Conservation (phyloP, 2,888 invertebrate species). For the Lagria hirta region DNA sequence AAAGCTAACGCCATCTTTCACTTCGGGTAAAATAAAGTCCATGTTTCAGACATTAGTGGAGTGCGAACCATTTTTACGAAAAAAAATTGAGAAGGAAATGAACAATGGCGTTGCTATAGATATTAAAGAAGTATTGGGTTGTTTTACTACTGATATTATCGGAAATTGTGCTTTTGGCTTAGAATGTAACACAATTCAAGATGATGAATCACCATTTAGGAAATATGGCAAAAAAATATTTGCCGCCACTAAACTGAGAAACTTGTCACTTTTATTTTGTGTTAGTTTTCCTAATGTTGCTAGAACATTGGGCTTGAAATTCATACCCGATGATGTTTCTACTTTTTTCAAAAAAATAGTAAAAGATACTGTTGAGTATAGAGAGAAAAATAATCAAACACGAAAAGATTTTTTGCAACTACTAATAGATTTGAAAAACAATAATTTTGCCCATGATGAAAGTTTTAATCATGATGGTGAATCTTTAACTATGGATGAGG, state of each 20-base stretch:
- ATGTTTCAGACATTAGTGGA: conserved; percentile 4
- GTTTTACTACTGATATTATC: conserved; percentile 61
- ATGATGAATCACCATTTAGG: conserved; percentile 54
- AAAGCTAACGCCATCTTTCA: conserved; percentile 64
- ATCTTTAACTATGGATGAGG: conserved; percentile 25
- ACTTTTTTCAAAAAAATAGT: conserved; percentile 47
- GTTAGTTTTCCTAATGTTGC: conserved; percentile 15
- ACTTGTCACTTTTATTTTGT: conserved; percentile 5
- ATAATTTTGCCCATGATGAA: conserved; percentile 1
- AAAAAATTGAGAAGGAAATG: conserved; percentile 2
- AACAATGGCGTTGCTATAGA: conserved; percentile 21
- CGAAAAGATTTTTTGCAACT: conserved; percentile 60
- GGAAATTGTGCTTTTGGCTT: conserved; percentile 61
- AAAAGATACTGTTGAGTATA: conserved; percentile 51
- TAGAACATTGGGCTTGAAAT: conserved; percentile 26
- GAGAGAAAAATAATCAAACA: conserved; percentile 52
- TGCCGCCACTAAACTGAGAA: not conserved
- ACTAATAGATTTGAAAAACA: conserved; percentile 55
- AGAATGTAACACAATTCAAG: conserved; percentile 57
- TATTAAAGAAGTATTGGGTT: conserved; percentile 55
- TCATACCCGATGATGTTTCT: conserved; percentile 32
- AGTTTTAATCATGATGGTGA: conserved; percentile 34
- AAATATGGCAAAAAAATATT: conserved; percentile 27
- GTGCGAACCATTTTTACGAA: not conserved
- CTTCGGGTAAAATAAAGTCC: conserved; percentile 63